Evolutionary conservation across 2,113 vertebrate species (phyloP).

Genomic region (Poeciliopsis occidentalis): DNA sequence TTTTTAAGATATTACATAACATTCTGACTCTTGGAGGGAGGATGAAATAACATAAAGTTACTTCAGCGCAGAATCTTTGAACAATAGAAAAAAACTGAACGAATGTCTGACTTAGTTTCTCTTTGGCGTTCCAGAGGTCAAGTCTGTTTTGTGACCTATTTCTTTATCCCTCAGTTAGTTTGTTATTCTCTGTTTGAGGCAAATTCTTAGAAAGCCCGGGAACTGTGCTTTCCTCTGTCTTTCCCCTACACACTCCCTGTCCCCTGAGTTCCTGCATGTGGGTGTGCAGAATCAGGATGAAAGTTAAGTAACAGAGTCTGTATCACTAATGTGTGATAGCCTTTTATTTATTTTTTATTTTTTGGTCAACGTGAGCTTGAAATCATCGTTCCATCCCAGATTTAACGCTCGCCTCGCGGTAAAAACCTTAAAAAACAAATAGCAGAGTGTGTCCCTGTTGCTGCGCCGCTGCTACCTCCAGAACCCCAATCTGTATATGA

Average conservation of each 20-base stretch:
- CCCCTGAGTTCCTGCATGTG: slow-evolving; percentile 22
- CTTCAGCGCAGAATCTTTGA: neutral
- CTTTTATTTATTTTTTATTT: neutral
- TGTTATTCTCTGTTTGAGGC: slow-evolving; percentile 12
- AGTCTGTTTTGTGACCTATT: neutral
- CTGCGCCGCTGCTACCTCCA: slow-evolving; percentile 1
- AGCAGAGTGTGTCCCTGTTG: slow-evolving; percentile 11
- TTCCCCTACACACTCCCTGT: slow-evolving; percentile 19
- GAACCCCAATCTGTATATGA: slow-evolving; percentile 27
- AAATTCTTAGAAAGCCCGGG: slow-evolving; percentile 9
- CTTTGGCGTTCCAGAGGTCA: neutral
- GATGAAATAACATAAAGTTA: too few species aligned
- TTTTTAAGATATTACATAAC: neutral
- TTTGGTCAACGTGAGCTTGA: neutral
- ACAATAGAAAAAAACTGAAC: neutral
- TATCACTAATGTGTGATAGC: neutral
- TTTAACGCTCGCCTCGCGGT: neutral
- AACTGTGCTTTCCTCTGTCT: neutral
- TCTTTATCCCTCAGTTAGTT: slow-evolving; percentile 4
- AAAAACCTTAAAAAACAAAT: slow-evolving; percentile 2
- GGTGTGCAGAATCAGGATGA: slow-evolving; percentile 10
- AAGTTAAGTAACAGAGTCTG: neutral
- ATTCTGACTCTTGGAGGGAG: neutral
- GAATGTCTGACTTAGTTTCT: too few species aligned
- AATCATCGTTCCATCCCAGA: neutral